Conservation (phyloP, 2,888 invertebrate genomes). For the Pyralis farinalis region DNA sequence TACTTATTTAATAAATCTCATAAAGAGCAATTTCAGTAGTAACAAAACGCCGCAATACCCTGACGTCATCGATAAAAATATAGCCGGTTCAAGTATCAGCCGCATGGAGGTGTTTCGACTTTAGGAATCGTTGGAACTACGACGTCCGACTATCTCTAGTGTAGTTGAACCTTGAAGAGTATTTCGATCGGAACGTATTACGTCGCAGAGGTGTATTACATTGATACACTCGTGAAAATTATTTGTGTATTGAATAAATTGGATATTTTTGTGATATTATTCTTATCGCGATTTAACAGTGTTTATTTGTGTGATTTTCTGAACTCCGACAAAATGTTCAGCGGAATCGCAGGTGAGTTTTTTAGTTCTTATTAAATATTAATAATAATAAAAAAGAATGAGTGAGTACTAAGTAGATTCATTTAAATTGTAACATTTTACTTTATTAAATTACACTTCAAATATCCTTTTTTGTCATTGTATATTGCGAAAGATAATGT, state of each 20-base stretch:
- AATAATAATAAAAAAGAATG: too few species aligned
- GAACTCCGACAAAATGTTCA: conserved; percentile 62
- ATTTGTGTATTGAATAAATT: conserved; percentile 8
- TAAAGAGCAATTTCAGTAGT: too few species aligned
- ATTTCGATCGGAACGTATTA: conserved; percentile 42
- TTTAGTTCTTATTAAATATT: too few species aligned
- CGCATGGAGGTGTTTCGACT: conserved; percentile 37
- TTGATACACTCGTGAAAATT: conserved; percentile 16
- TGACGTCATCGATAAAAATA: conserved; percentile 72
- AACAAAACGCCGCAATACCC: conserved; percentile 47
- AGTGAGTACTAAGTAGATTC: too few species aligned
- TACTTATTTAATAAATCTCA: too few species aligned
- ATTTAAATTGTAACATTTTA: too few species aligned
- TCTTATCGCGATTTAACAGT: background rate
- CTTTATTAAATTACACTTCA: too few species aligned
- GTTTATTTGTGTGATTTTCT: conserved; percentile 24
- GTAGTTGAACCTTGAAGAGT: conserved; percentile 44
- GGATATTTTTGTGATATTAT: conserved; percentile 4
- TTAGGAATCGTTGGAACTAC: conserved; percentile 21
- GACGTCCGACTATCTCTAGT: conserved; percentile 27
- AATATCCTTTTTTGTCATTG: too few species aligned
- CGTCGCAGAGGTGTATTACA: conserved; percentile 33
- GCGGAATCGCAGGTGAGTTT: conserved; percentile 69
- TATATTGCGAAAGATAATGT: too few species aligned
- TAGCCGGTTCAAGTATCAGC: conserved; percentile 38